Percentiles rank a stretch among this genome's conserved stretches.
These are phyloP conservation scores for Litoditis marina DNA, from an alignment of 2,888 invertebrate species.

Conservation along the genomic window DNA sequence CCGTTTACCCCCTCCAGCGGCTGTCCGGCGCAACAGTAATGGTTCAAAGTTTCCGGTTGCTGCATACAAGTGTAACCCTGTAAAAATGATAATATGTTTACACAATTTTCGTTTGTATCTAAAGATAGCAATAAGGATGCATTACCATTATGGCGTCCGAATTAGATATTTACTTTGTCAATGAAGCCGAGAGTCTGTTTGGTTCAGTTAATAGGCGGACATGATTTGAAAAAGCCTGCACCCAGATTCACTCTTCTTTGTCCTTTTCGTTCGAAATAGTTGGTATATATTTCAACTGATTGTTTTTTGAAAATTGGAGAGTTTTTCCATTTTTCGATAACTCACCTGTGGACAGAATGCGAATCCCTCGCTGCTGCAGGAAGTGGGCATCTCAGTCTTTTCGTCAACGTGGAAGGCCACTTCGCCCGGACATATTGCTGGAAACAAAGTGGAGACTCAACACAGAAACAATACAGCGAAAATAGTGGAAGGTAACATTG, in stretches of 20 bases:
- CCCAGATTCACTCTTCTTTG: too few relatives aligned
- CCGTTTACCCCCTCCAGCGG: slow-evolving; percentile 31
- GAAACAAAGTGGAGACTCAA: slow-evolving; percentile 7
- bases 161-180: too few relatives aligned
- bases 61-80: slow-evolving; percentile 43
- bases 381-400: slow-evolving; percentile 38
- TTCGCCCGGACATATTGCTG: slow-evolving; percentile 46
- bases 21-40: slow-evolving; percentile 39
- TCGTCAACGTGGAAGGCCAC: slow-evolving; percentile 41
- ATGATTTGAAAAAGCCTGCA: too few relatives aligned
- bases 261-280: too few relatives aligned
- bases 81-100: too few relatives aligned
- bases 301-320: neutral
- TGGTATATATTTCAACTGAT: neutral
- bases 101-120: too few relatives aligned
- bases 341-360: slow-evolving; percentile 36
- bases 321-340: too few relatives aligned
- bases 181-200: too few relatives aligned
- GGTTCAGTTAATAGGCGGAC: too few relatives aligned
- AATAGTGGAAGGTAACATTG: neutral
- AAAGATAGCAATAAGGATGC: too few relatives aligned
- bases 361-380: slow-evolving; percentile 43
- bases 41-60: slow-evolving; percentile 33
- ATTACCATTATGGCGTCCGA: too few relatives aligned
- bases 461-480: neutral